Evolutionary conservation across 2,797 vertebrate genomes (phyloP), one percentile per base, ranked within the genome.

Genomic region (Scomberomorus guttatus): DNA sequence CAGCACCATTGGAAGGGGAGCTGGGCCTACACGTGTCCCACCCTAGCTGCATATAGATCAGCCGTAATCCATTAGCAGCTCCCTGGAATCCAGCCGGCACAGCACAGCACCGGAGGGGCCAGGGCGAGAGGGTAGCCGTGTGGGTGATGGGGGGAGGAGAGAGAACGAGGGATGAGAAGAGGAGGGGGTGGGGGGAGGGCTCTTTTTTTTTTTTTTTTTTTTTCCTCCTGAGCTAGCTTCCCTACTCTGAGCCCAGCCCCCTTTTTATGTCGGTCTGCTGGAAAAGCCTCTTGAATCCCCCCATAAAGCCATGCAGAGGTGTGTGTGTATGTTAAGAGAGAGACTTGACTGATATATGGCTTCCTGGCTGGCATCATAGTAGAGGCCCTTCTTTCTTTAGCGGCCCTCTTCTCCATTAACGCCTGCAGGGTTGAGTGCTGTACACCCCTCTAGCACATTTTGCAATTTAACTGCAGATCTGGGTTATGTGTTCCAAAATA

Each of bases 11-110:
- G 80, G 87, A 86, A 87, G 79, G 70, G 80, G 86, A 91, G 87
- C 84, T 80, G 82, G 88, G 88, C 80, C 89, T 90, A 93, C 92
- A 93, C 84, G 82, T 93, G 92, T 92, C 92, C 91, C 91, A 94
- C 91, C 90, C 88, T 90, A 59, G 90, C 91, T 93, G 92, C 93
- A 93, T 94, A 94, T 94, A 94, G 92, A 95, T 95, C 93, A 94
- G 89, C 88, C 85, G 79, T 94, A 94, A 94, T 94, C 94, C 93
- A 94, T 94, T 94, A 94, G 90, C 87, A 89, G 89, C 92, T 93
- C 94, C 91, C 92, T 92, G 92, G 92, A 94, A 94, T 94, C 93
- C 88, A 94, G 91, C 91, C 90, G 92, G 93, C 89, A 92, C 83
- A 85, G 89, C 90, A 87, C 88, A 92, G 90, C 89, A 90, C 90